Percentiles rank a stretch among this genome's conserved stretches.
Evolutionary conservation across 2,113 vertebrate genomes (phyloP).

Genomic region (Aptenodytes forsteri): DNA sequence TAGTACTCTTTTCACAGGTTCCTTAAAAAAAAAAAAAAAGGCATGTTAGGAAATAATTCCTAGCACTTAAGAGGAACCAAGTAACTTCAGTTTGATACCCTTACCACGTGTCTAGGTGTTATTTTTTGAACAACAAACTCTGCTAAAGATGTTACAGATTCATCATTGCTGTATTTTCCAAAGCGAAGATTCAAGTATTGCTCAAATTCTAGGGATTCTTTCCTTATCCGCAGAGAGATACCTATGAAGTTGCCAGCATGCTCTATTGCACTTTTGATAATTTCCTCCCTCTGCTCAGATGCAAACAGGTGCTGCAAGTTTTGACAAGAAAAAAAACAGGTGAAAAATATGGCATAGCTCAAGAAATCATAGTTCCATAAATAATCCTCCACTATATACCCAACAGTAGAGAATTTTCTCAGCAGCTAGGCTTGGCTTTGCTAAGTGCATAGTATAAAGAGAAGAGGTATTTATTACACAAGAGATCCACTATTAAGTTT

Average conservation of each 20-base stretch:
- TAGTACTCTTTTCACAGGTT: slow-evolving; percentile 90
- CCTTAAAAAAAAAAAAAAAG: slow-evolving; percentile 71
- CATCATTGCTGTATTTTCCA: slow-evolving; percentile 95
- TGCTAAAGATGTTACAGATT: slow-evolving; percentile 95
- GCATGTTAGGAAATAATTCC: not conserved
- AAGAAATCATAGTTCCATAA: not conserved
- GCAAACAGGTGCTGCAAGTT: slow-evolving; percentile 92
- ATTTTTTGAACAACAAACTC: slow-evolving; percentile 98
- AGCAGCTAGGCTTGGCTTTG: not conserved
- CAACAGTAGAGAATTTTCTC: not conserved
- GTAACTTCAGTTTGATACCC: slow-evolving; percentile 29
- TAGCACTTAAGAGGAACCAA: not conserved
- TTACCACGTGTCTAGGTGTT: slow-evolving; percentile 89
- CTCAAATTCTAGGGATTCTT: slow-evolving; percentile 90
- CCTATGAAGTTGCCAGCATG: slow-evolving; percentile 97
- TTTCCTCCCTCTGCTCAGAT: slow-evolving; percentile 94
- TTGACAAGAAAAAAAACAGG: not conserved
- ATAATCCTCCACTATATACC: not conserved
- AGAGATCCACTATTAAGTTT: not conserved
- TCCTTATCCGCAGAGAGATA: slow-evolving; percentile 88
- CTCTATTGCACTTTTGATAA: slow-evolving; percentile 94
- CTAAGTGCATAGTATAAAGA: not conserved
- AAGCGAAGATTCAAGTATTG: slow-evolving; percentile 88
- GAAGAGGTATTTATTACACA: not conserved
- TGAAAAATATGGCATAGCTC: not conserved